Percentiles rank a stretch among this genome's conserved stretches.
Evolutionary conservation across 2,888 invertebrate genomes (phyloP).

Genomic region (Salticus scenicus): DNA sequence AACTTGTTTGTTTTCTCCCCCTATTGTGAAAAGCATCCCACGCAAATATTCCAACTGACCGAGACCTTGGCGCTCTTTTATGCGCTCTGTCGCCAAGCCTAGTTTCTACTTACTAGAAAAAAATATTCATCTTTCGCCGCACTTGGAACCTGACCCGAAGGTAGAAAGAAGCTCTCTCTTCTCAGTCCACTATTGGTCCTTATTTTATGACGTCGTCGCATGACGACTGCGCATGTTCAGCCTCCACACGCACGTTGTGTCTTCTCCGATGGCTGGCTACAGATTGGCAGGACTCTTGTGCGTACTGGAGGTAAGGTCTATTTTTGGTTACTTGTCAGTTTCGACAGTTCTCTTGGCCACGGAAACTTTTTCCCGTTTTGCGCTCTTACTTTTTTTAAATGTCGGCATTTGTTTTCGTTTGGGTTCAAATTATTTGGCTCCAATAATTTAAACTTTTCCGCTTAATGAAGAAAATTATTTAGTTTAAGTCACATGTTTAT

Average conservation of each 20-base stretch:
- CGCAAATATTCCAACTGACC: constrained; percentile 38
- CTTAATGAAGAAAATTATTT: no score
- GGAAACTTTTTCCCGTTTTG: constrained; percentile 27
- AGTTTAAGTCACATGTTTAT: background rate
- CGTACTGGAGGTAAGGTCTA: constrained; percentile 65
- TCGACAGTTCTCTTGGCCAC: constrained; percentile 48
- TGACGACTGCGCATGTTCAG: constrained; percentile 35
- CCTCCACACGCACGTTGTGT: constrained; percentile 54
- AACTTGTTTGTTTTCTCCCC: background rate
- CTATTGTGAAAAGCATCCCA: constrained; percentile 24
- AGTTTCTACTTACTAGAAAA: background rate
- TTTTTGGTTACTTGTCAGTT: constrained; percentile 66
- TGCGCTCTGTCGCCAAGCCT: constrained; percentile 52
- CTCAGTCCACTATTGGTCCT: constrained; percentile 31
- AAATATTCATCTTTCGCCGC: constrained; percentile 58
- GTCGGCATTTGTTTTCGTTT: background rate
- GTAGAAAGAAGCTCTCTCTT: constrained; percentile 27
- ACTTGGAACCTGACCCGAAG: constrained; percentile 65
- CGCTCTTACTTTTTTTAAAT: constrained; percentile 8
- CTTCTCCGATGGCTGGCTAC: constrained; percentile 56
- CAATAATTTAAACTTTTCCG: no score
- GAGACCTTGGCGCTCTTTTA: constrained; percentile 47
- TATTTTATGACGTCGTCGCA: constrained; percentile 31
- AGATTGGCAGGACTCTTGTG: constrained; percentile 56
- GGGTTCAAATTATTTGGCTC: background rate